Conservation (phyloP, 2,113 vertebrate species). For the Brienomyrus longianalis region DNA sequence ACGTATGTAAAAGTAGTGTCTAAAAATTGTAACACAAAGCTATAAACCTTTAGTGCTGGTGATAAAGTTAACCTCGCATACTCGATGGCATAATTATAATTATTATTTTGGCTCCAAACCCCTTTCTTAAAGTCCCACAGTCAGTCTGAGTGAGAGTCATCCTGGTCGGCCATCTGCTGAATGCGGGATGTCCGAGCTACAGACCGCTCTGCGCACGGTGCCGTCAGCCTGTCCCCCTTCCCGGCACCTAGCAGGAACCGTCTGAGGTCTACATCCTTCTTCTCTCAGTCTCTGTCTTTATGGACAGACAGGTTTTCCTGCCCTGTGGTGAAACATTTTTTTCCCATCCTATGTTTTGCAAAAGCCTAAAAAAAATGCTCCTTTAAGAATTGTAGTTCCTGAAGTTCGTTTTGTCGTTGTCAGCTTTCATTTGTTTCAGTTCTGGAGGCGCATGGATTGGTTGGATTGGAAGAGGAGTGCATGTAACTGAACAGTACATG, state of each 20-base stretch:
- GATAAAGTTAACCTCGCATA: not conserved
- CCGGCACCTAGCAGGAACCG: not conserved
- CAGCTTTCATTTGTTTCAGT: not conserved
- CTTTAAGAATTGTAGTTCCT: not conserved
- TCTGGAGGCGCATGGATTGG: not conserved
- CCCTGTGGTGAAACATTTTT: not conserved
- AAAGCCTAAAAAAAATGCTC: not conserved
- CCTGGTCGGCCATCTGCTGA: not conserved
- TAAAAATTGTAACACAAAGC: not conserved
- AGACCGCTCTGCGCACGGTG: too few relatives aligned
- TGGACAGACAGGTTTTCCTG: not conserved
- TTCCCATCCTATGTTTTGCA: not conserved
- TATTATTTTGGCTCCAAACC: not conserved
- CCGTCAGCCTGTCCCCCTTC: not conserved
- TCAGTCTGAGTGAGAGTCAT: not conserved
- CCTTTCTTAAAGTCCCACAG: not conserved
- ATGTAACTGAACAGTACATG: not conserved
- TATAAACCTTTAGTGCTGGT: not conserved
- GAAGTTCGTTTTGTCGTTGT: not conserved
- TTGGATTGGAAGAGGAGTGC: not conserved
- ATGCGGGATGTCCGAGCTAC: not conserved
- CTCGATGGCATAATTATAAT: not conserved
- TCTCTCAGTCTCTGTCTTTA: not conserved
- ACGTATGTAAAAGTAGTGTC: not conserved
- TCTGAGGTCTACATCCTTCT: not conserved